Conservation (phyloP, 2,888 invertebrate species). For the Heliconius charithonia region DNA sequence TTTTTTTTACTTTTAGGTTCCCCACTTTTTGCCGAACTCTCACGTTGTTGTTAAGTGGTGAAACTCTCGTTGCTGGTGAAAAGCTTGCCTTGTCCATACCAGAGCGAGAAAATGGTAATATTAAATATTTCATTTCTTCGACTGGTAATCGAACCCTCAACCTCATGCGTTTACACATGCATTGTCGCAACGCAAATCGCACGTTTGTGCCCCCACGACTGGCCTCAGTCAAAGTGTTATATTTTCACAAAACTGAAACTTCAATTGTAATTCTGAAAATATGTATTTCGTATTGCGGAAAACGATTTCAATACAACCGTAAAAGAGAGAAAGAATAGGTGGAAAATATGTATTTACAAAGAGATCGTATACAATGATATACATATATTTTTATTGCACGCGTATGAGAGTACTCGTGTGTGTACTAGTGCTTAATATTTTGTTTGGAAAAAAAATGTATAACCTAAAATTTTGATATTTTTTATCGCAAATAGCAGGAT, state of each 20-base stretch:
- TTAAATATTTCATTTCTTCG: background rate
- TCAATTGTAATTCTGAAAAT: background rate
- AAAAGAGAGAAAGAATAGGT: background rate
- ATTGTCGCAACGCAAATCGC: too few relatives aligned
- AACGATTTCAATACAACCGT: background rate
- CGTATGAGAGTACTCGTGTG: background rate
- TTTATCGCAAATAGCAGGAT: background rate
- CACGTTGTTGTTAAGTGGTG: too few relatives aligned
- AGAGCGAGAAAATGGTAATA: too few relatives aligned
- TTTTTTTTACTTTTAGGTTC: too few relatives aligned
- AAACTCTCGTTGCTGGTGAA: too few relatives aligned
- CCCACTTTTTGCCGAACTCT: too few relatives aligned
- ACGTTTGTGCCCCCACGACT: background rate
- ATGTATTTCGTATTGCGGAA: slow-evolving; percentile 6
- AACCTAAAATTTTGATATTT: background rate
- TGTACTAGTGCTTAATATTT: background rate
- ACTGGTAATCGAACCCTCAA: too few relatives aligned
- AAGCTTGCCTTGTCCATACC: too few relatives aligned
- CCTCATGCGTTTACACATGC: too few relatives aligned
- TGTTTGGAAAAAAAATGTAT: background rate
- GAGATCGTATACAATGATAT: background rate
- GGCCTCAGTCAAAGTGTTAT: background rate
- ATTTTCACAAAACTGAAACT: background rate
- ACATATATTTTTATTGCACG: background rate
- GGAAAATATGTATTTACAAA: background rate